These are phyloP conservation scores for Exocentrus adspersus DNA, from an alignment of 2,888 invertebrate species.

Conservation along the genomic window DNA sequence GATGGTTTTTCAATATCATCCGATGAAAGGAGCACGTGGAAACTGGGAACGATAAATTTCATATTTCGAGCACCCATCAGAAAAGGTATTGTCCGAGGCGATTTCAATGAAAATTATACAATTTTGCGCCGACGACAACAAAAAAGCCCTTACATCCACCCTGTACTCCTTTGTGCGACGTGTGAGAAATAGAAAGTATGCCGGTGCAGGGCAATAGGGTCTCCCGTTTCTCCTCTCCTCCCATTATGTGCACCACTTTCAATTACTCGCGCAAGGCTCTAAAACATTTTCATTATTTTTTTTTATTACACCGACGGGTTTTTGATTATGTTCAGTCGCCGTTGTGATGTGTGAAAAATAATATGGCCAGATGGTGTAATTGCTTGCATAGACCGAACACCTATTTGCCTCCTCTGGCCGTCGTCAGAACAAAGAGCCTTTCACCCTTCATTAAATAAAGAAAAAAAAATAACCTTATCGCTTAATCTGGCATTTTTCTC, in stretches of 20 bases:
- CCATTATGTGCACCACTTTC: constrained; percentile 35
- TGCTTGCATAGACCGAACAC: constrained; percentile 34
- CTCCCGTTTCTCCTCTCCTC: constrained; percentile 4
- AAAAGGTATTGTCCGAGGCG: neutral
- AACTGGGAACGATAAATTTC: neutral
- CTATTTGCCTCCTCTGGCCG: constrained; percentile 13
- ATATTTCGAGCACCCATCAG: neutral
- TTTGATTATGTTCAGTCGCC: constrained; percentile 39
- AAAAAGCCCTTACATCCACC: constrained; percentile 16
- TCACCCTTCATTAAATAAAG: constrained; percentile 17
- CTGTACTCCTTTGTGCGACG: constrained; percentile 21
- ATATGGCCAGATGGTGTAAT: constrained; percentile 43
- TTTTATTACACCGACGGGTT: constrained; percentile 34
- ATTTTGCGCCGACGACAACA: neutral
- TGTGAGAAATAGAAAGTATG: constrained; percentile 29
- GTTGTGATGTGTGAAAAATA: constrained; percentile 43
- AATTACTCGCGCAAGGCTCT: constrained; percentile 35
- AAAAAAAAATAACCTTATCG: constrained; percentile 23
- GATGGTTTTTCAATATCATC: neutral
- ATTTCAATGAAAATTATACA: constrained; percentile 2
- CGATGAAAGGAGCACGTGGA: neutral
- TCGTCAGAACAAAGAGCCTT: constrained; percentile 15
- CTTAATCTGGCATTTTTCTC: constrained; percentile 22
- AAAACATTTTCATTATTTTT: constrained; percentile 38
- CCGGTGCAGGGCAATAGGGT: constrained; percentile 15